Percentiles rank a stretch among this genome's conserved stretches.
Evolutionary conservation across 2,113 vertebrate species (phyloP).

Genomic region (Trematocara marginatum): DNA sequence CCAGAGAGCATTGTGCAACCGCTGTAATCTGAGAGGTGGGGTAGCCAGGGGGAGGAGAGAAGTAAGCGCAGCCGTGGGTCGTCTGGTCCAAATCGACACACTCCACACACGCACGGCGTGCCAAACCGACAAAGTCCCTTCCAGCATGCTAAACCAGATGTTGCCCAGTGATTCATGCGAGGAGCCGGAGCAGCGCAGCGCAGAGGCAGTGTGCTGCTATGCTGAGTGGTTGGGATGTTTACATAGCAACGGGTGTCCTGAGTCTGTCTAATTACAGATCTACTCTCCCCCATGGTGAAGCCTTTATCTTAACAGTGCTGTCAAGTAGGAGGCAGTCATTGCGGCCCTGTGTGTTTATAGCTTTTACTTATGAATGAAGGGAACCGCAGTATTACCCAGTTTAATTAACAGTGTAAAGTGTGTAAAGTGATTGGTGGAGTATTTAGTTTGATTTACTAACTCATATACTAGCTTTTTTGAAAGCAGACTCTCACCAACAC

Average conservation of each 20-base stretch:
- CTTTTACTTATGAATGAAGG: background rate
- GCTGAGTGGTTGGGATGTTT: constrained; percentile 65
- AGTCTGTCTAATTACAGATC: constrained; percentile 65
- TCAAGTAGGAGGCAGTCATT: constrained; percentile 7
- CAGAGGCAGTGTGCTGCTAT: constrained; percentile 38
- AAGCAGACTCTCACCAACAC: background rate
- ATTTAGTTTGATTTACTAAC: background rate
- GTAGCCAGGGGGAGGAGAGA: constrained; percentile 23
- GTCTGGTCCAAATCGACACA: constrained; percentile 60
- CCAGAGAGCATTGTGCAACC: constrained; percentile 68
- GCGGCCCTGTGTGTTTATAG: background rate
- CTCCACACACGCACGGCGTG: constrained; percentile 51
- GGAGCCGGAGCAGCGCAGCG: constrained; percentile 6
- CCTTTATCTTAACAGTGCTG: constrained; percentile 46
- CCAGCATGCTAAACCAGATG: constrained; percentile 66
- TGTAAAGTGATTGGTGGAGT: background rate
- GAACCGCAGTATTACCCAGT: background rate
- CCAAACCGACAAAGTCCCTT: constrained; percentile 61
- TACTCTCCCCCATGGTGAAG: constrained; percentile 38
- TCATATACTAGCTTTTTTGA: background rate
- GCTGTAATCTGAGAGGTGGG: constrained; percentile 60
- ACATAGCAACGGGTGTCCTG: constrained; percentile 69
- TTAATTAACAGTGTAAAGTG: constrained; percentile 16
- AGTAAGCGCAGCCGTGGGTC: constrained; percentile 34
- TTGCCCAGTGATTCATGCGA: constrained; percentile 61